Evolutionary conservation across 1,140 invertebrate genomes (phyloP), one percentile per base, ranked within the genome.

Genomic region (Drosophila saltans): DNA sequence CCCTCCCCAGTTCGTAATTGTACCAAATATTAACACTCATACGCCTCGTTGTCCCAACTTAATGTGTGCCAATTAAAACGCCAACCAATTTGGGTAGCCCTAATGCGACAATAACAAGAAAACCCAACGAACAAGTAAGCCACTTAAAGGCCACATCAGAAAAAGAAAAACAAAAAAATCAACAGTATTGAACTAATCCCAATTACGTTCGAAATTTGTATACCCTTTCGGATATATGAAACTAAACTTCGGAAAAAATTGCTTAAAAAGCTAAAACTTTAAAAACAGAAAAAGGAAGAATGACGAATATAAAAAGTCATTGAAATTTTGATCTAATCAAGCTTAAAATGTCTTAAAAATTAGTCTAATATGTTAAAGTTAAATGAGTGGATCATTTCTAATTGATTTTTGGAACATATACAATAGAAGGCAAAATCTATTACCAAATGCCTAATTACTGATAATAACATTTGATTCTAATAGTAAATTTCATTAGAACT

Each of bases 1-100:
- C 5, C 28, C 26, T 8, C 28, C 26, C 39, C 11, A 16, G 16
- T 16, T 45, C 24, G 43, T 48, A 40, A 36, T 21, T 7, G 57
- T 41, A 41, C 24, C 41, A 10, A 60, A 36, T 36, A 41, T 9
- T 45, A 45, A 39, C 55, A 45, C 36, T 55, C 59, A 74, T 26
- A 30, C 41, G 66, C 40, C 45, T 11, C 28, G 24, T 52, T 48
- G 28, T 26, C 52, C 6, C 39, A 10, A 21, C 48, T 56, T 75
- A 78, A 78, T 78, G 73, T 76, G 57, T 26, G 67, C 68, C 82
- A 82, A 82, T 88, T 86, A 79, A 86, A 86, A 78, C 64, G 72
- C 72, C 66, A 82, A 3, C 36, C 28, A 66, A 52, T 66, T 60
- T 41, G 80, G 75, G 8, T 21, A 52, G 45, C 9, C 45, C 78